phyloP scores from a whole-genome alignment of 2,113 vertebrate species.

The Marmota monax region DNA sequence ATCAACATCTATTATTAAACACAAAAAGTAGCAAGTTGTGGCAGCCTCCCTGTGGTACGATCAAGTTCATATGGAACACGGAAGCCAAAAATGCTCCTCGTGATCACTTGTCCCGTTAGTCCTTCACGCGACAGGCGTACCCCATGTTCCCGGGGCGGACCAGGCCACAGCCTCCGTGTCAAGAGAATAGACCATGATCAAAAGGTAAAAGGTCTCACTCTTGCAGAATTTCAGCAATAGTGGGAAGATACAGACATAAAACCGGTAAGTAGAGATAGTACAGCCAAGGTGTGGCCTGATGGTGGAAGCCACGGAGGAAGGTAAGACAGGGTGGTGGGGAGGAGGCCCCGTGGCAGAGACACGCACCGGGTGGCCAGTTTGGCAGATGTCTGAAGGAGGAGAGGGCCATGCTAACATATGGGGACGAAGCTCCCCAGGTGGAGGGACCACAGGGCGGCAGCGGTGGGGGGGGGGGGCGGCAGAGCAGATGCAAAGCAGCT shows the following conservation, averaged over 20 bases:
- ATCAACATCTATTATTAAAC: constrained; percentile 53
- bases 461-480: too few species aligned
- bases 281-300: background rate
- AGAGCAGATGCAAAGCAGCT: background rate
- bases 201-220: background rate
- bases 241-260: background rate
- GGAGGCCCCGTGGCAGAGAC: too few species aligned
- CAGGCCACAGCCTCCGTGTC: background rate
- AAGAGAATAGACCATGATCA: background rate
- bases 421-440: background rate
- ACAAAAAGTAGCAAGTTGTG: constrained; percentile 21
- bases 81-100: constrained; percentile 33
- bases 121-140: background rate
- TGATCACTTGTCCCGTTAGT: background rate
- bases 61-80: background rate
- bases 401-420: accelerated
- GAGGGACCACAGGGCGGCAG: background rate
- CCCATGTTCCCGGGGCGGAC: background rate
- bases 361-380: too few species aligned
- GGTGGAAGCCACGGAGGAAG: background rate
- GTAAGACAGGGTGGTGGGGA: accelerated
- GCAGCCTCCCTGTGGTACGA: background rate
- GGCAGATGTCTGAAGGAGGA: background rate
- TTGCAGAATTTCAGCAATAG: background rate
- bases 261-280: background rate